Evolutionary conservation across 2,113 vertebrate species (phyloP).

Genomic region (Phyllopteryx taeniolatus): DNA sequence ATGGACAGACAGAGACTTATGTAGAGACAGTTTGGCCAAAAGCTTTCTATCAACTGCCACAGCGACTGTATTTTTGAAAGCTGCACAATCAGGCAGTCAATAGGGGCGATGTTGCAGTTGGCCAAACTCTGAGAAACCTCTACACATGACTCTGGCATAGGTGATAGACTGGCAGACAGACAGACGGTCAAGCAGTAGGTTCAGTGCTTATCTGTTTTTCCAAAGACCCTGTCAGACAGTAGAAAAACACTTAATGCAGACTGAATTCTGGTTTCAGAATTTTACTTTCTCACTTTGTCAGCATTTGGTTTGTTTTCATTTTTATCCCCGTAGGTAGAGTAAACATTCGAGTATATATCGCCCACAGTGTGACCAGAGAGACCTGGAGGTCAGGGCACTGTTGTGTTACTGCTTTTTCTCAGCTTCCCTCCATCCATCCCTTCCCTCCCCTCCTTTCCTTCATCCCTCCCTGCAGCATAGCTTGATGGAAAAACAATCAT

Average conservation of each 20-base stretch:
- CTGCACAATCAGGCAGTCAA: slow-evolving; percentile 41
- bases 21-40: slow-evolving; percentile 58
- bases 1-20: slow-evolving; percentile 50
- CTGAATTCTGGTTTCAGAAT: slow-evolving; percentile 62
- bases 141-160: slow-evolving; percentile 59
- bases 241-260: slow-evolving; percentile 71
- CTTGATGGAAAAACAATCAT: slow-evolving; percentile 73
- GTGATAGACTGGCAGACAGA: slow-evolving; percentile 53
- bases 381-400: slow-evolving; percentile 52
- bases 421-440: slow-evolving; percentile 22
- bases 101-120: slow-evolving; percentile 43
- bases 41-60: slow-evolving; percentile 37
- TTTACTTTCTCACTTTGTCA: slow-evolving; percentile 58
- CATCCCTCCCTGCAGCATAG: slow-evolving; percentile 60
- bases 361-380: slow-evolving; percentile 58
- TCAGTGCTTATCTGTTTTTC: slow-evolving; percentile 80
- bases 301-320: slow-evolving; percentile 67
- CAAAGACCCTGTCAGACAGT: slow-evolving; percentile 70
- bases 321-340: slow-evolving; percentile 66
- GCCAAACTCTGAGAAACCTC: slow-evolving; percentile 52
- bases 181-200: slow-evolving; percentile 76
- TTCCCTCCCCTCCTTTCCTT: slow-evolving; percentile 27
- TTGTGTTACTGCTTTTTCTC: slow-evolving; percentile 43
- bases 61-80: slow-evolving; percentile 27
- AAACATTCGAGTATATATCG: slow-evolving; percentile 81